These are phyloP conservation scores for Hozukius guyotensis DNA, from an alignment of 2,797 vertebrate species.

Conservation along the genomic window DNA sequence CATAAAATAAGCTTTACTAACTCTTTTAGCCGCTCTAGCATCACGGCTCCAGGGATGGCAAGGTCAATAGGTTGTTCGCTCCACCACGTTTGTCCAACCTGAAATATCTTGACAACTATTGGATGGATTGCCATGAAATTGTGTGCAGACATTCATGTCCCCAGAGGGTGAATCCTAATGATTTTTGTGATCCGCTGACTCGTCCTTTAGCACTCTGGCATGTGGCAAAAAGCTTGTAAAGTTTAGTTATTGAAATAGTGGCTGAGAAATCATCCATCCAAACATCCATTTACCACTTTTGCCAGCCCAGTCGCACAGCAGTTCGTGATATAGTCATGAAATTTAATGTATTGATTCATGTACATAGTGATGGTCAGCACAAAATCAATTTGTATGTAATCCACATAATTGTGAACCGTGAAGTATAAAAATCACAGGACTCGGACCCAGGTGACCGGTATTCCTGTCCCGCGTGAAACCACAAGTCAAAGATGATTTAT, in stretches of 20 bases:
- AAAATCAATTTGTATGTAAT: no score
- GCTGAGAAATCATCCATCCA: neutral
- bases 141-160: neutral
- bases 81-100: neutral
- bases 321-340: no score
- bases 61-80: neutral
- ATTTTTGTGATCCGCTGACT: neutral
- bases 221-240: neutral
- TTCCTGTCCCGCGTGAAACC: no score
- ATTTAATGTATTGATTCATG: no score
- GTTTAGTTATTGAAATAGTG: neutral
- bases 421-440: no score
- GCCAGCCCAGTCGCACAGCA: no score
- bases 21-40: neutral
- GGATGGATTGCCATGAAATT: neutral
- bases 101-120: neutral
- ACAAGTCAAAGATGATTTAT: no score
- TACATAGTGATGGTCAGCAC: no score
- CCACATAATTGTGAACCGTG: accelerated
- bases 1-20: neutral
- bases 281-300: no score
- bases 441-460: no score
- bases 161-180: neutral
- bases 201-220: neutral
- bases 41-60: neutral